phyloP scores from a whole-genome alignment of 2,113 vertebrate genomes.

The Hippopotamus amphibius region DNA sequence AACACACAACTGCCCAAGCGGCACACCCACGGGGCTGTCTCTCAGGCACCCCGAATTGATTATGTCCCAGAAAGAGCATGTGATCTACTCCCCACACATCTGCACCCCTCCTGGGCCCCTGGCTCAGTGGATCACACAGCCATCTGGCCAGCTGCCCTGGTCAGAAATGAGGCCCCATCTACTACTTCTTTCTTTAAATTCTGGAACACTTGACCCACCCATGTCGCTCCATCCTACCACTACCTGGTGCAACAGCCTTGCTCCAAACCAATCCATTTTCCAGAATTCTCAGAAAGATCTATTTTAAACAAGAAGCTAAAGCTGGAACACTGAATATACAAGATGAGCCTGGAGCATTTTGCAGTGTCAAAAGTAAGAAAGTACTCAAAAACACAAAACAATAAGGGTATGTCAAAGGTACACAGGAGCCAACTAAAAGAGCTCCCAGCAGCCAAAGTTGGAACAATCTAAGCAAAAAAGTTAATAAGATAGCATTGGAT shows the following conservation, averaged over 20 bases:
- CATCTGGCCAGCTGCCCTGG: background rate
- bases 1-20: background rate
- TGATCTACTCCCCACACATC: background rate
- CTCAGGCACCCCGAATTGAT: background rate
- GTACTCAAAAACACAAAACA: background rate
- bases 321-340: background rate
- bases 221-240: background rate
- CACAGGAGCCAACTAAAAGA: background rate
- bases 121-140: background rate
- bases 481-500: background rate
- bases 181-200: constrained; percentile 4
- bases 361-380: background rate
- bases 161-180: background rate
- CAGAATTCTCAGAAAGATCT: background rate
- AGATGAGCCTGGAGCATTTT: background rate
- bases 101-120: background rate
- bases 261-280: background rate
- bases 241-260: background rate
- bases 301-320: background rate
- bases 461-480: background rate
- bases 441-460: background rate
- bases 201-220: background rate
- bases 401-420: background rate
- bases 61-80: background rate
- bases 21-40: background rate